phyloP scores from a whole-genome alignment of 2,797 vertebrate genomes.

The Trachops cirrhosus region DNA sequence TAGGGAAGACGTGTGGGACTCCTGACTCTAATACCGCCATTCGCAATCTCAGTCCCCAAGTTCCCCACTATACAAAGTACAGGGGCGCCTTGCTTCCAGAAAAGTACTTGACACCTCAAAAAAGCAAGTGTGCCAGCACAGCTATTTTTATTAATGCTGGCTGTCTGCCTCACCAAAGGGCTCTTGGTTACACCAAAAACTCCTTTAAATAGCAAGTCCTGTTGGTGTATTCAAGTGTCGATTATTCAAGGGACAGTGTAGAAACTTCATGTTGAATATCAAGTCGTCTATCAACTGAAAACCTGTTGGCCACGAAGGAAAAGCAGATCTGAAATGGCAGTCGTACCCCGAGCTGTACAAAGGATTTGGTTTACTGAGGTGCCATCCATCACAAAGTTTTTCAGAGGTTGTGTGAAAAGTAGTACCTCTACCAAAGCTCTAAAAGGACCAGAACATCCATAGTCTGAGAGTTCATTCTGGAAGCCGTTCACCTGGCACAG shows the following conservation, averaged over 20 bases:
- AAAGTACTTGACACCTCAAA: background rate
- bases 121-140: background rate
- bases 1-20: background rate
- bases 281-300: background rate
- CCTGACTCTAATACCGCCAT: background rate
- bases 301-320: background rate
- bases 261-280: background rate
- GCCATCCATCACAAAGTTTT: background rate
- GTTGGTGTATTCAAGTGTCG: slow-evolving; percentile 25
- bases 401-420: background rate
- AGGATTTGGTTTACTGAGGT: background rate
- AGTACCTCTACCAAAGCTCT: background rate
- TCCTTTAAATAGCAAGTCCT: slow-evolving; percentile 39
- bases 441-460: background rate
- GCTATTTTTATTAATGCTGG: slow-evolving; percentile 44
- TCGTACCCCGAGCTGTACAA: background rate
- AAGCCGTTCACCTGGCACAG: background rate
- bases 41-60: background rate
- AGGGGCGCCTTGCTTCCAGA: background rate
- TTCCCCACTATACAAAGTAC: background rate
- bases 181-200: slow-evolving; percentile 34
- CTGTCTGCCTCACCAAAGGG: slow-evolving; percentile 65
- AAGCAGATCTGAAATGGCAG: background rate
- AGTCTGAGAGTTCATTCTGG: background rate
- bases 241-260: slow-evolving; percentile 5